Percentiles rank a stretch among this genome's conserved stretches.
phyloP scores from a whole-genome alignment of 2,113 vertebrate species.

The Columba janthina region DNA sequence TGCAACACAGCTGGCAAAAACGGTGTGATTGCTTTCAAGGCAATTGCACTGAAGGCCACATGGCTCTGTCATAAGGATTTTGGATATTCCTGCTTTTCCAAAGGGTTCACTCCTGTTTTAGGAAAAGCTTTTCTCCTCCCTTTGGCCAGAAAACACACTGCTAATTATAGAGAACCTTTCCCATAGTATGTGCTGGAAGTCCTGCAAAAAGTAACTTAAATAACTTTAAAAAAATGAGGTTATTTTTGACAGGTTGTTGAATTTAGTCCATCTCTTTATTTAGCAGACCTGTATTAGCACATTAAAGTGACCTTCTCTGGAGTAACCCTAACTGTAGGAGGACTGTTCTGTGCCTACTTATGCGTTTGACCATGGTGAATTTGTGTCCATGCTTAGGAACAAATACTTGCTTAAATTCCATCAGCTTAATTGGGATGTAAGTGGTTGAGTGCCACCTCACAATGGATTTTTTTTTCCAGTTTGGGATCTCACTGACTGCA shows the following conservation, averaged over 20 bases:
- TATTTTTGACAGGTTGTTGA: conserved; percentile 63
- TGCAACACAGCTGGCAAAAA: background rate
- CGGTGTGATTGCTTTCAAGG: rapidly evolving
- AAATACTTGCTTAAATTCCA: background rate
- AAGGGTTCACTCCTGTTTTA: background rate
- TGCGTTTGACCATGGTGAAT: background rate
- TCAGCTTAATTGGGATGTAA: background rate
- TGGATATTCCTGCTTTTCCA: background rate
- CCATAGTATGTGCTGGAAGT: background rate
- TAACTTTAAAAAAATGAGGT: conserved; percentile 14
- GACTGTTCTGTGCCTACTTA: background rate
- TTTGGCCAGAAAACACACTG: background rate
- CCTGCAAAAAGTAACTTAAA: background rate
- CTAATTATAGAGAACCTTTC: conserved; percentile 64
- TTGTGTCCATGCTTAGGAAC: background rate
- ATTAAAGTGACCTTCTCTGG: background rate
- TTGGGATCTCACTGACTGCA: background rate
- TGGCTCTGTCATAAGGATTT: background rate
- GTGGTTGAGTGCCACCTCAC: background rate
- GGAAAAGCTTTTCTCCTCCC: background rate
- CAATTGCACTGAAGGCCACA: background rate
- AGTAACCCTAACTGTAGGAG: background rate
- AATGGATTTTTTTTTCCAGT: background rate
- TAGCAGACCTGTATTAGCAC: background rate
- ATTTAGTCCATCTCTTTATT: background rate